These are phyloP conservation scores for Oscheius myriophilus DNA, from an alignment of 2,888 invertebrate species.

Conservation along the genomic window DNA sequence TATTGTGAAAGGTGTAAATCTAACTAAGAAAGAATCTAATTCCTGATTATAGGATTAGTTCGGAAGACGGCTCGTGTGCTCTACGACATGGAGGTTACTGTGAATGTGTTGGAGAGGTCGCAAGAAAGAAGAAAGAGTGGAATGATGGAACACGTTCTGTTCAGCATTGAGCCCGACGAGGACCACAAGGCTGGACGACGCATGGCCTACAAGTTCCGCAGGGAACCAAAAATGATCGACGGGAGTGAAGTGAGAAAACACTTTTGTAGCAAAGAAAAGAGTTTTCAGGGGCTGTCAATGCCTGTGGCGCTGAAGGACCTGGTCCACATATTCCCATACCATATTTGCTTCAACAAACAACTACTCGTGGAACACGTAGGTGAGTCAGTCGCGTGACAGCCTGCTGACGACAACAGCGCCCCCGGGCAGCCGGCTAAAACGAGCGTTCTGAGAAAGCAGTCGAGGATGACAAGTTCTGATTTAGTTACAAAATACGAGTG, in stretches of 20 bases:
- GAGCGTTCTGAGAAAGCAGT: neutral
- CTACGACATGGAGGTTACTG: slow-evolving; percentile 62
- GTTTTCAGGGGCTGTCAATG: slow-evolving; percentile 32
- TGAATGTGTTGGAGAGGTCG: slow-evolving; percentile 59
- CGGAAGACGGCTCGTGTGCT: slow-evolving; percentile 54
- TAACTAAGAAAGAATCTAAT: neutral
- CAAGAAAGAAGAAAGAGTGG: slow-evolving; percentile 61
- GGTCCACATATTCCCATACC: slow-evolving; percentile 63
- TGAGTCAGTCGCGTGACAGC: slow-evolving; percentile 29
- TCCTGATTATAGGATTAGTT: slow-evolving; percentile 45
- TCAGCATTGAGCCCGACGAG: slow-evolving; percentile 58
- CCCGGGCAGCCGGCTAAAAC: neutral
- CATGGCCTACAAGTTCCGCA: slow-evolving; percentile 49
- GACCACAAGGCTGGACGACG: slow-evolving; percentile 50
- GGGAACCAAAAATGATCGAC: slow-evolving; percentile 22
- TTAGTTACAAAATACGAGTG: no score
- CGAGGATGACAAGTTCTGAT: neutral
- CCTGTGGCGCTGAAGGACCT: slow-evolving; percentile 47
- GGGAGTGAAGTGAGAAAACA: slow-evolving; percentile 3
- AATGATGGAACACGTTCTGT: slow-evolving; percentile 63
- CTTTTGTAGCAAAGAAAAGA: no score
- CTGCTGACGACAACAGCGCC: neutral
- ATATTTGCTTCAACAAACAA: slow-evolving; percentile 67
- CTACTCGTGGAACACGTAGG: slow-evolving; percentile 67
- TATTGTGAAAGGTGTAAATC: slow-evolving; percentile 54